Evolutionary conservation across 2,113 vertebrate genomes (phyloP).

Genomic region (Cnemophilus loriae): DNA sequence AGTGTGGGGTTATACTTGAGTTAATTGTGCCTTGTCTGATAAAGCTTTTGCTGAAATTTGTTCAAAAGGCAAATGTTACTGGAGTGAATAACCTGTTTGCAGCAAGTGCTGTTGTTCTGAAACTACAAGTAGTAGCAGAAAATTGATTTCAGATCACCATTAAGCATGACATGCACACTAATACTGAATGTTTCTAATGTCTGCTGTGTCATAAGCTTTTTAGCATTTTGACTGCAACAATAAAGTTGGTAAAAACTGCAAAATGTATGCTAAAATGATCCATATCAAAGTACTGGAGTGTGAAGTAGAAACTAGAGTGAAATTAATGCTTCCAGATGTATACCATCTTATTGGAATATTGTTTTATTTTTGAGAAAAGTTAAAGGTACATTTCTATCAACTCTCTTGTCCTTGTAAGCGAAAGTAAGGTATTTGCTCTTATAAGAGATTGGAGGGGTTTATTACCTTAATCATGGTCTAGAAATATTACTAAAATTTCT

Average conservation of each 20-base stretch:
- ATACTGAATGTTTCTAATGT: not conserved
- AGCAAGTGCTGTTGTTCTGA: not conserved
- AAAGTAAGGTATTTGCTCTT: not conserved
- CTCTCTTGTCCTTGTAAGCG: not conserved
- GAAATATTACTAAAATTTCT: not conserved
- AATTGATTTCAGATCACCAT: not conserved
- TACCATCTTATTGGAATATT: not conserved
- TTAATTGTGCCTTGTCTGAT: not conserved
- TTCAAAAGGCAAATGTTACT: not conserved
- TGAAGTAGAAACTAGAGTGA: not conserved
- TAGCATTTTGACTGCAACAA: not conserved
- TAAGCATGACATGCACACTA: not conserved
- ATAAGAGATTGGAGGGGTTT: not conserved
- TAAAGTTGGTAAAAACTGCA: not conserved
- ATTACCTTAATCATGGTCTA: not conserved
- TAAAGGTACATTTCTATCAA: not conserved
- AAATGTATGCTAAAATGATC: not conserved
- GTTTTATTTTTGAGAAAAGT: not conserved
- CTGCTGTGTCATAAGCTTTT: not conserved
- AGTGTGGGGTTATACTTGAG: not conserved
- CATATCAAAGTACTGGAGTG: accelerated
- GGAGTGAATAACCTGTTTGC: not conserved
- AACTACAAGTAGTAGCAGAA: not conserved
- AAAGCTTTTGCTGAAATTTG: not conserved
- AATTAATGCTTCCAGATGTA: not conserved